Conservation (phyloP, 2,113 vertebrate species). For the Pipa parva region DNA sequence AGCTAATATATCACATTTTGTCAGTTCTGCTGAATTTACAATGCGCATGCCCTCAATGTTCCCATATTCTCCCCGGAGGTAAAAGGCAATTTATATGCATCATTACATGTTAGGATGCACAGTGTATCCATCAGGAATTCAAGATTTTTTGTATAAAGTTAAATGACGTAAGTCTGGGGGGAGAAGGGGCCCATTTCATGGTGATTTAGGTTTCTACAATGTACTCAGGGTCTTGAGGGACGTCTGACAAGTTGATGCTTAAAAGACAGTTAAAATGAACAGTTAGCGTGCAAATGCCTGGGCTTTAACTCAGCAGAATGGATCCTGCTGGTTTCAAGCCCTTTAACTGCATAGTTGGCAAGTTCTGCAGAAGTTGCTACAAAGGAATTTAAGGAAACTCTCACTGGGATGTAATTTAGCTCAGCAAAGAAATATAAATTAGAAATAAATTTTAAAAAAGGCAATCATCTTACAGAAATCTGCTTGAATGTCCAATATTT, state of each 20-base stretch:
- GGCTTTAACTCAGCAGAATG: constrained; percentile 22
- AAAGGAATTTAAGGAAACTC: constrained; percentile 16
- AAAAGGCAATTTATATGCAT: background rate
- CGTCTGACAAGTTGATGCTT: background rate
- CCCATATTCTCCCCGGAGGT: constrained; percentile 1
- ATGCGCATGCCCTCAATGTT: background rate
- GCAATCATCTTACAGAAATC: background rate
- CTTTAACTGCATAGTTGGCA: constrained; percentile 20
- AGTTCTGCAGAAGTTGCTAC: constrained; percentile 1
- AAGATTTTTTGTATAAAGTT: constrained; percentile 12
- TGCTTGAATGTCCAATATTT: background rate
- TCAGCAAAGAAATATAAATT: background rate
- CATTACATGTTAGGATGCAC: constrained; percentile 7
- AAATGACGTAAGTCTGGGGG: background rate
- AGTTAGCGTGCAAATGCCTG: background rate
- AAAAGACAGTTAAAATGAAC: constrained; percentile 5
- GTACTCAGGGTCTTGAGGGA: background rate
- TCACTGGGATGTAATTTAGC: background rate
- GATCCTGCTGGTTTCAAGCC: background rate
- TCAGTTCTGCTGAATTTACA: constrained; percentile 27
- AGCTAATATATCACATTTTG: constrained; percentile 32
- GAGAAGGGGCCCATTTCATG: background rate
- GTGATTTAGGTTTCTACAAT: background rate
- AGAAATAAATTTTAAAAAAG: background rate
- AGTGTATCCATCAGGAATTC: constrained; percentile 11